Conservation (phyloP, 2,888 invertebrate species). For the Cerastis rubricosa region DNA sequence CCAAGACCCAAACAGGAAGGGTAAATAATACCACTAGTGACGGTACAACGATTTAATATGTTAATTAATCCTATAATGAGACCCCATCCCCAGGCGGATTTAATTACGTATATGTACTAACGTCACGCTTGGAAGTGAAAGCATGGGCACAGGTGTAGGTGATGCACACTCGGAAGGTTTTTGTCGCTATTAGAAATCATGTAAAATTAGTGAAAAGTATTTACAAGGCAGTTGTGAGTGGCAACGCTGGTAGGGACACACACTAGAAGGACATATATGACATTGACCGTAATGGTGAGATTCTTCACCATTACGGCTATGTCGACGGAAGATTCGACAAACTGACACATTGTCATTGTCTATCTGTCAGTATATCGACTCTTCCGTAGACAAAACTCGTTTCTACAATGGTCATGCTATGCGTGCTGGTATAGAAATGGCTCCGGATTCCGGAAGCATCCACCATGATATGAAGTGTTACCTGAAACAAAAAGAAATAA, state of each 20-base stretch:
- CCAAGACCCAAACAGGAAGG: conserved; percentile 28
- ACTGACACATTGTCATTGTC: too few species aligned
- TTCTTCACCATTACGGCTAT: too few species aligned
- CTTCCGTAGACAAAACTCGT: too few species aligned
- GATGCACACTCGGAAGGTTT: not conserved
- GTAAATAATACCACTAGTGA: conserved; percentile 43
- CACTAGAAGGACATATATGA: not conserved
- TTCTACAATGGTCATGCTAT: too few species aligned
- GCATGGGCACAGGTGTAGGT: not conserved
- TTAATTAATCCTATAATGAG: conserved; percentile 50
- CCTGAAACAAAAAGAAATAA: conserved; percentile 48
- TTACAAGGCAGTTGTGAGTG: not conserved
- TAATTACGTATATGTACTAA: conserved; percentile 42
- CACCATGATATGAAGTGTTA: conserved; percentile 8
- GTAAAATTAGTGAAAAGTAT: not conserved
- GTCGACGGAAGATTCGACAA: too few species aligned
- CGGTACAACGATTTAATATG: conserved; percentile 48
- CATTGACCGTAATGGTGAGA: not conserved
- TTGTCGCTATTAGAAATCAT: not conserved
- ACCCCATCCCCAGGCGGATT: conserved; percentile 41
- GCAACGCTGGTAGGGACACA: not conserved
- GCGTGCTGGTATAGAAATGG: not conserved
- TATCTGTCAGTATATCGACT: too few species aligned
- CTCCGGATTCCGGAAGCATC: not conserved
- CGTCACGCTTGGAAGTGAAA: conserved; percentile 12